phyloP scores from a whole-genome alignment of 2,113 vertebrate species.

The Limanda limanda region DNA sequence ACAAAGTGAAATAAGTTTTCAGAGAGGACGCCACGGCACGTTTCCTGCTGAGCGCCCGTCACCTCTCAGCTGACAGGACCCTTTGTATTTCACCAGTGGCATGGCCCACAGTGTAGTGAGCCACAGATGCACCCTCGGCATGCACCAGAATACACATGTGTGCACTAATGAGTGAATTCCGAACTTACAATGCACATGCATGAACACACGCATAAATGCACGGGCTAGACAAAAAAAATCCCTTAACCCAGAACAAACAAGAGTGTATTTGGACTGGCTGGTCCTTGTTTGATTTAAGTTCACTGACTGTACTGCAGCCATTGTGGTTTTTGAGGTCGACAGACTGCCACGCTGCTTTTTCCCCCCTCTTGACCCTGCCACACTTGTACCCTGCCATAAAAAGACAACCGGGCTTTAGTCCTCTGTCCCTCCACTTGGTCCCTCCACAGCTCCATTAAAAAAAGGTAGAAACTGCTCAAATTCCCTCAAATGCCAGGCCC shows the following conservation, averaged over 20 bases:
- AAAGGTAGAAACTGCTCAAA: slow-evolving; percentile 36
- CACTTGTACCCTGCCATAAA: slow-evolving; percentile 19
- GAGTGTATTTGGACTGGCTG: not conserved
- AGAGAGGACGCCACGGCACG: slow-evolving; percentile 53
- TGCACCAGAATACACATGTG: slow-evolving; percentile 1
- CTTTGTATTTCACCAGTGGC: slow-evolving; percentile 61
- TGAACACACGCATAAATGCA: not conserved
- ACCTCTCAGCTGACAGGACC: slow-evolving; percentile 66
- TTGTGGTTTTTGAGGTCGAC: slow-evolving; percentile 54
- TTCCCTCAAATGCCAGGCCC: slow-evolving; percentile 18
- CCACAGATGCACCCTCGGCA: slow-evolving; percentile 15
- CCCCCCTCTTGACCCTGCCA: slow-evolving; percentile 25
- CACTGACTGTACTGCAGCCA: slow-evolving; percentile 5
- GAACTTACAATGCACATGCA: not conserved
- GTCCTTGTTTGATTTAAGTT: slow-evolving; percentile 3
- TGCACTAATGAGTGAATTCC: slow-evolving; percentile 5
- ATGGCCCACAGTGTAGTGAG: slow-evolving; percentile 49
- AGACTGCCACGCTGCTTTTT: slow-evolving; percentile 24
- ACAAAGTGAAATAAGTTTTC: slow-evolving; percentile 59
- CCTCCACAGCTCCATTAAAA: slow-evolving; percentile 31
- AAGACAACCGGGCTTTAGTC: slow-evolving; percentile 21
- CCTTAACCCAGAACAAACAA: not conserved
- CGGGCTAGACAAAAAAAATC: not conserved
- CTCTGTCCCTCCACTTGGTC: slow-evolving; percentile 31
- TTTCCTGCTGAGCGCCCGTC: slow-evolving; percentile 66